Base-by-base conservation (phyloP, 2,797 vertebrate species). In the Graptemys geographica region DNA sequence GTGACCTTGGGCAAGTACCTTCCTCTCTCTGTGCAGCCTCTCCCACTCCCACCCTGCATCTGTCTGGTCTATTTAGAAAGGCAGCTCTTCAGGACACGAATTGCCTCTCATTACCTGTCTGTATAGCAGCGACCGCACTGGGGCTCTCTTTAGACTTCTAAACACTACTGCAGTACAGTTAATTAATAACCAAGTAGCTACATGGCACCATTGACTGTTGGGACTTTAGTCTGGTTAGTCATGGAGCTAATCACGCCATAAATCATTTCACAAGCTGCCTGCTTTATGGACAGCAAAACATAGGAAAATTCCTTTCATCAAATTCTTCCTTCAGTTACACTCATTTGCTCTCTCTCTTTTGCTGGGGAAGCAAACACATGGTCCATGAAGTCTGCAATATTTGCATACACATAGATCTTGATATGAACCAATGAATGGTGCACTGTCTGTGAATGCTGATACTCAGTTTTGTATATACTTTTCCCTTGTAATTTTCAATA, bases 371-470 rank as follows among this genome's bases (percentile, higher is more conserved):
- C n/a, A 37, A 11, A 37, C 65, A 69, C 65, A 18, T 37, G n/a
- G n/a, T 37, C 65, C 65, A 69, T 3, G 65, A 69, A 69, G 19
- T 21, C n/a, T 69, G n/a, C n/a, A 72, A n/a, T 37, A 41, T 41
- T 41, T 41, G 69, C 37, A 72, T 23, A 21, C 21, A 25, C 11
- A 11, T 41, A 41, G n/a, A 41, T 41, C 37, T 41, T 37, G n/a
- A 41, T 23, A 37, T 72, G 69, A 72, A 41, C n/a, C 69, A 41
- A 41, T 2, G 21, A 41, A 37, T 11, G n/a, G 69, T 5, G 69
- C 37, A 23, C 37, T 5, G 19, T 47, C 52, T 8, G 44, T 49
- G 31, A 25, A 72, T n/a, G 9, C 1, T 1, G 0, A 6, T 1
- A 10, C 57, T 31, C 55, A 27, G 11, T 15, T 10, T 89, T 2